Conservation (phyloP, 2,797 vertebrate genomes). For the Onychomys arenicola region DNA sequence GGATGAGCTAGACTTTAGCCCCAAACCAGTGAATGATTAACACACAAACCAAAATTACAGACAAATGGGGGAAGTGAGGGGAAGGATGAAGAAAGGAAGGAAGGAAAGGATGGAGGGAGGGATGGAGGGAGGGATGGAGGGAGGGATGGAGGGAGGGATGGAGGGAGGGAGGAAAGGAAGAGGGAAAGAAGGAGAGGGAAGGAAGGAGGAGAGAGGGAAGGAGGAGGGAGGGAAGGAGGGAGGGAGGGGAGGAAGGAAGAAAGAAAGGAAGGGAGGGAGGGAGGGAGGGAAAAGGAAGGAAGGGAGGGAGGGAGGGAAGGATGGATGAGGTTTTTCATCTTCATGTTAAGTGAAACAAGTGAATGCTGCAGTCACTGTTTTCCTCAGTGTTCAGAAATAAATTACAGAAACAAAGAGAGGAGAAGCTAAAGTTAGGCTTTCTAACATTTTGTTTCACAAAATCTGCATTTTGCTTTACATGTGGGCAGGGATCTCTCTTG, state of each 20-base stretch:
- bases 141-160: too few relatives aligned
- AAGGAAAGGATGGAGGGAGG: fast-evolving
- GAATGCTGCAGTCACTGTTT: not conserved
- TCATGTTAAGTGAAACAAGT: not conserved
- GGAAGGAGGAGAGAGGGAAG: too few relatives aligned
- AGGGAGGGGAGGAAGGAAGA: too few relatives aligned
- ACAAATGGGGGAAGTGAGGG: too few relatives aligned
- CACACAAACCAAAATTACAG: not conserved
- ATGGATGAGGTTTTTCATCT: not conserved
- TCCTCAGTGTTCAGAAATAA: not conserved
- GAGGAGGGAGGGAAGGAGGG: fast-evolving
- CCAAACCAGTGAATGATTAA: not conserved
- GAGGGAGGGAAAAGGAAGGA: not conserved
- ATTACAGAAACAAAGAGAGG: not conserved
- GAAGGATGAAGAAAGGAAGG: not conserved
- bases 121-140: fast-evolving
- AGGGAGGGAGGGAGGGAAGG: too few relatives aligned
- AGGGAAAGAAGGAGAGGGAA: too few relatives aligned
- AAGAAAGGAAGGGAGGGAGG: too few relatives aligned
- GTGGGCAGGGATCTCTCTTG: not conserved
- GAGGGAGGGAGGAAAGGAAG: not conserved
- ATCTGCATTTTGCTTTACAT: not conserved
- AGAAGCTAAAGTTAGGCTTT: not conserved
- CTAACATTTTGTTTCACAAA: not conserved
- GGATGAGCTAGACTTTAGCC: not conserved